A percentile compares a stretch with the other conserved stretches of the same genome.
Evolutionary conservation across 1,140 invertebrate genomes (phyloP).

Genomic region (Trichoplusia ni): DNA sequence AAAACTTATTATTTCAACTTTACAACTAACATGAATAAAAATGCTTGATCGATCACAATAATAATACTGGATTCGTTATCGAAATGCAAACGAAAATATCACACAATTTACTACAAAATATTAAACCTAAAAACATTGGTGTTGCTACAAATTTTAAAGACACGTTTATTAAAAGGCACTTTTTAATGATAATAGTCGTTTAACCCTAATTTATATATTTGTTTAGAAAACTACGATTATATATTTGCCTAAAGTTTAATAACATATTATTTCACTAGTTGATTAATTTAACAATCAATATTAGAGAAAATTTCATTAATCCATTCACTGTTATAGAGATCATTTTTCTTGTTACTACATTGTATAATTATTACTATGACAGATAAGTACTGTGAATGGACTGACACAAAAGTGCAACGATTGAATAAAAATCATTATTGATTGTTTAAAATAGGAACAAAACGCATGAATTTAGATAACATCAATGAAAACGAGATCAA

Average conservation of each 20-base stretch:
- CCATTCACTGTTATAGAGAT: too few relatives aligned
- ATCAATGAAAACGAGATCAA: background rate
- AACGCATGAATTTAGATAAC: background rate
- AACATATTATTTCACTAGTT: too few relatives aligned
- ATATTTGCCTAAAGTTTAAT: too few relatives aligned
- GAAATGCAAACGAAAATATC: slow-evolving; percentile 53
- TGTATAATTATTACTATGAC: too few relatives aligned
- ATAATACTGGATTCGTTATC: slow-evolving; percentile 68
- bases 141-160: slow-evolving; percentile 20
- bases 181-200: background rate
- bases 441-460: background rate
- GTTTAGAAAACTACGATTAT: background rate
- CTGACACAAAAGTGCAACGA: too few relatives aligned
- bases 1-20: too few relatives aligned
- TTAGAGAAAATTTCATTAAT: too few relatives aligned
- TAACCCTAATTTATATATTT: background rate
- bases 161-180: slow-evolving; percentile 29
- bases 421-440: background rate
- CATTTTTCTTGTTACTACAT: too few relatives aligned
- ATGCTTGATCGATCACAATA: slow-evolving; percentile 62
- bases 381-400: too few relatives aligned
- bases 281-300: too few relatives aligned
- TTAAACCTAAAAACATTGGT: slow-evolving; percentile 7
- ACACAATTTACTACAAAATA: slow-evolving; percentile 34
- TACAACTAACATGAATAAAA: too few relatives aligned